Evolutionary conservation across 1,140 invertebrate species (phyloP).

Genomic region (Drosophila orena): DNA sequence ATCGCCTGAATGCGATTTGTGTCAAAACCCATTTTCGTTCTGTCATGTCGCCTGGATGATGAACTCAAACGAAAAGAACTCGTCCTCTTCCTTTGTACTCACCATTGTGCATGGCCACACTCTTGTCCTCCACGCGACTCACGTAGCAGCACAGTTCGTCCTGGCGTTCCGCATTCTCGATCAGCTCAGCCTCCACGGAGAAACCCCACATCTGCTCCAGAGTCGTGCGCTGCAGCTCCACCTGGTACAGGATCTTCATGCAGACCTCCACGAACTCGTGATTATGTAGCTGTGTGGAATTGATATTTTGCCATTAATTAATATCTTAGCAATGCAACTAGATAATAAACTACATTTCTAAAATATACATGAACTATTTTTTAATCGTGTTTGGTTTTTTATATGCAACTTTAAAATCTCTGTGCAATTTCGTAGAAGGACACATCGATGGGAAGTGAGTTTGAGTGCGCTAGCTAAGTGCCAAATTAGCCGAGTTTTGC

Average conservation of each 20-base stretch:
- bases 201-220: slow-evolving; percentile 99
- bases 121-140: slow-evolving; percentile 96
- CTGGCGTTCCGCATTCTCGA: slow-evolving; percentile 97
- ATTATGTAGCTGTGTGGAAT: slow-evolving; percentile 91
- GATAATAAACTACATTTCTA: not conserved
- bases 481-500: slow-evolving; percentile 60
- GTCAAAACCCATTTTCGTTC: slow-evolving; percentile 38
- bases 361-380: no score
- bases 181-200: slow-evolving; percentile 97
- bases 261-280: slow-evolving; percentile 98
- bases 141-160: slow-evolving; percentile 99
- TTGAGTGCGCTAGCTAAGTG: slow-evolving; percentile 37
- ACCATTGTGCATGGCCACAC: slow-evolving; percentile 98
- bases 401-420: not conserved
- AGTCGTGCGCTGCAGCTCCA: slow-evolving; percentile 94
- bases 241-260: slow-evolving; percentile 98
- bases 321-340: not conserved
- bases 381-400: no score
- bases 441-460: slow-evolving; percentile 35
- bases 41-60: slow-evolving; percentile 23
- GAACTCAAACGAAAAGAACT: slow-evolving; percentile 1
- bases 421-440: not conserved
- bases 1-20: slow-evolving; percentile 45
- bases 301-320: not conserved
- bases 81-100: slow-evolving; percentile 72